phyloP scores from a whole-genome alignment of 2,888 invertebrate species.

The Anorthoa munda region DNA sequence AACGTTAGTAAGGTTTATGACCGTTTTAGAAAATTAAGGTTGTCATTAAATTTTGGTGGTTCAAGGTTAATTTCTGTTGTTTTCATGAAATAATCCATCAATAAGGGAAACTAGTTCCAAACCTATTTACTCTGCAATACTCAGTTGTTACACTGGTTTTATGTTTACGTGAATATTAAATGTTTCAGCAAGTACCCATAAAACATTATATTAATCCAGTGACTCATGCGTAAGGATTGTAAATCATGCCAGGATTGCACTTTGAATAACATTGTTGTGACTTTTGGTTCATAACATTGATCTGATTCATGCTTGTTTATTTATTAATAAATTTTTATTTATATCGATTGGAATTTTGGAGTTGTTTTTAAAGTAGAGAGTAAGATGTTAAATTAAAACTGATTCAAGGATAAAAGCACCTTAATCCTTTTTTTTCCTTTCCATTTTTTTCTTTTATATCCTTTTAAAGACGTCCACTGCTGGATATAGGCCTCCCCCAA shows the following conservation, averaged over 20 bases:
- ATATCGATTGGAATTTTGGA: background rate
- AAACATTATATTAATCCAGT: conserved; percentile 5
- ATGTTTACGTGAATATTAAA: background rate
- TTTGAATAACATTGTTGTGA: conserved; percentile 15
- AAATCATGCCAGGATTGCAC: conserved; percentile 9
- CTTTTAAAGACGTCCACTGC: too few relatives aligned
- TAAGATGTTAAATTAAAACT: background rate
- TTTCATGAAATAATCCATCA: background rate
- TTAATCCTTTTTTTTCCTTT: too few relatives aligned
- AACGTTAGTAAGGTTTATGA: too few relatives aligned
- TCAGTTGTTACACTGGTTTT: background rate
- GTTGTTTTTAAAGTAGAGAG: background rate
- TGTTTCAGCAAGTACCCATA: background rate
- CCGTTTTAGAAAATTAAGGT: too few relatives aligned
- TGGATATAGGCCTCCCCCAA: too few relatives aligned
- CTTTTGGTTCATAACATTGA: conserved; percentile 6
- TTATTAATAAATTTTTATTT: background rate
- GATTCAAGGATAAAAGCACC: too few relatives aligned
- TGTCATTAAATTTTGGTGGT: background rate
- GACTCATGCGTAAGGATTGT: conserved; percentile 46
- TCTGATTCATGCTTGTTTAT: conserved; percentile 31
- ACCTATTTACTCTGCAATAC: background rate
- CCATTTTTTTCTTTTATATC: too few relatives aligned
- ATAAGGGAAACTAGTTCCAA: conserved; percentile 10
- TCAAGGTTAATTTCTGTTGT: background rate